Percentiles rank a stretch among this genome's conserved stretches.
phyloP scores from a whole-genome alignment of 2,888 invertebrate species.

The Agapostemon virescens region DNA sequence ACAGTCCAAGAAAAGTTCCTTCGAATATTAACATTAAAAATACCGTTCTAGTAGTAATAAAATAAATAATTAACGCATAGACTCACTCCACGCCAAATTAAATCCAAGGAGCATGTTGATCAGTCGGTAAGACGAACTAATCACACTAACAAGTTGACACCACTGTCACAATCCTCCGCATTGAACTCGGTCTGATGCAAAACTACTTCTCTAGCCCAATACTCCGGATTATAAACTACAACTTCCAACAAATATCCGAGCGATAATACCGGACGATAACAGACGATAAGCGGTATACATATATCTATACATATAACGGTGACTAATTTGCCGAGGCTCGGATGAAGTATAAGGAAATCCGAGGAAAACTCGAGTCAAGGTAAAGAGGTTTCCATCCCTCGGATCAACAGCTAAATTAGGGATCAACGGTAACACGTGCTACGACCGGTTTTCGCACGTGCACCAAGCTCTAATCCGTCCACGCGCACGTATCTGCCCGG shows the following conservation, averaged over 20 bases:
- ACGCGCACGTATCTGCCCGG: conserved; percentile 38
- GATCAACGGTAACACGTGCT: conserved; percentile 53
- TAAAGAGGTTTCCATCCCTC: conserved; percentile 1
- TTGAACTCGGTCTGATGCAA: background rate
- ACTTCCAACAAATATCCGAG: conserved; percentile 32
- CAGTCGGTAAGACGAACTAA: background rate
- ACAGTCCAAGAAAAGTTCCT: background rate
- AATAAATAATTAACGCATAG: background rate
- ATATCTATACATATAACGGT: too few relatives aligned
- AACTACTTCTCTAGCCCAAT: background rate
- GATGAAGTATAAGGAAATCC: background rate
- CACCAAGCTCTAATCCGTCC: conserved; percentile 43
- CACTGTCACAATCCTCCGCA: background rate
- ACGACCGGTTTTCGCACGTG: conserved; percentile 60
- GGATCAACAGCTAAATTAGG: conserved; percentile 41
- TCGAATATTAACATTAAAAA: background rate
- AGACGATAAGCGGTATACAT: conserved; percentile 16
- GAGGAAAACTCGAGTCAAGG: background rate
- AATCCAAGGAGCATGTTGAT: conserved; percentile 20
- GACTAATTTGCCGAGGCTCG: conserved; percentile 21
- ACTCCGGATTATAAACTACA: background rate
- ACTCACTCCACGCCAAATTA: conserved; percentile 26
- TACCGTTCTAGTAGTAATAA: background rate
- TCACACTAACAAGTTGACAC: background rate
- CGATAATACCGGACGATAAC: conserved; percentile 27